Conservation (phyloP, 2,888 invertebrate species). For the Cryptocephalus moraei region DNA sequence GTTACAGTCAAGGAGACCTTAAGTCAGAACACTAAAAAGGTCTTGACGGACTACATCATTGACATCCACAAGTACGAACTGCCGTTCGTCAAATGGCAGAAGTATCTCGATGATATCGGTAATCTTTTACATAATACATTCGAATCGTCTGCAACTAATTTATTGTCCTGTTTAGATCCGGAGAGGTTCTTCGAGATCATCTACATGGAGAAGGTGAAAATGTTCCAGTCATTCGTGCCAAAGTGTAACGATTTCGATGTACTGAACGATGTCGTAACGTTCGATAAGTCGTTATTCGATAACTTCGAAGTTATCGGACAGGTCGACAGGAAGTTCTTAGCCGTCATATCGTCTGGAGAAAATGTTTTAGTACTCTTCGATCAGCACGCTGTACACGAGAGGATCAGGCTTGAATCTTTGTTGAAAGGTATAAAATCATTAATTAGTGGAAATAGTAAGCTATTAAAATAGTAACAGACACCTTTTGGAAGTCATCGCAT, state of each 20-base stretch:
- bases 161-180: conserved; percentile 20
- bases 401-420: conserved; percentile 65
- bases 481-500: no score
- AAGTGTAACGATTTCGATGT: conserved; percentile 10
- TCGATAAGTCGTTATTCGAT: conserved; percentile 41
- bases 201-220: conserved; percentile 27
- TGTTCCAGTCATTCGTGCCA: conserved; percentile 24
- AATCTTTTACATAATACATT: no score
- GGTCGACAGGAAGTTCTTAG: conserved; percentile 65
- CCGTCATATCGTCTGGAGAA: conserved; percentile 37
- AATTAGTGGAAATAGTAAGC: no score
- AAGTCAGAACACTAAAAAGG: conserved; percentile 28
- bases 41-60: conserved; percentile 28
- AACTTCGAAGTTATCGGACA: conserved; percentile 52
- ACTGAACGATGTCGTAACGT: conserved; percentile 21
- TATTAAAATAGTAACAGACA: no score
- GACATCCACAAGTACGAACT: conserved; percentile 30
- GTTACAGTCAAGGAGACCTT: conserved; percentile 20
- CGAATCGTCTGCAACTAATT: no score
- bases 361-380: conserved; percentile 60
- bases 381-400: conserved; percentile 82
- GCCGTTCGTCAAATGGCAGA: conserved; percentile 32
- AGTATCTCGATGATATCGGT: conserved; percentile 26
- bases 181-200: conserved; percentile 30
- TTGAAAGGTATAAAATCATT: conserved; percentile 40